Evolutionary conservation across 1,140 invertebrate species (phyloP), one percentile per base, ranked within the genome.

Genomic region (Cecropterus lyciades): DNA sequence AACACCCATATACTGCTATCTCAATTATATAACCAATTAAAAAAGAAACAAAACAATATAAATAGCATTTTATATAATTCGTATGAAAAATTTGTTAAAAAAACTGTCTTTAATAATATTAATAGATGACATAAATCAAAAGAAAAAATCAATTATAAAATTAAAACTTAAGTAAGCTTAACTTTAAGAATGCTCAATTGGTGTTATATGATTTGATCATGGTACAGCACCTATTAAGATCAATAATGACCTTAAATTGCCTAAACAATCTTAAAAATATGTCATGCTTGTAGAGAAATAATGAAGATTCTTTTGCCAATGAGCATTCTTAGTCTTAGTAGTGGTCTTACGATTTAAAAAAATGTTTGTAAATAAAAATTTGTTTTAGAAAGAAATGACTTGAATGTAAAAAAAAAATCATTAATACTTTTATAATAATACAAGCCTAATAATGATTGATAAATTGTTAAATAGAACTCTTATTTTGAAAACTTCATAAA

Each of bases 21-120:
- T n/a, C n/a, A n/a, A n/a, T n/a, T n/a, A n/a, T n/a, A n/a, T n/a
- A n/a, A n/a, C n/a, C n/a, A n/a, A n/a, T n/a, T n/a, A 17, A 3
- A 56, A 43, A 43, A 42, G 27, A 57, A 43, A 49, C 8, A 11
- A 33, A 57, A 62, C 60, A 73, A 56, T 69, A 75, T 74, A 69
- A 77, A 71, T 77, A 66, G 71, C 75, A 85, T 87, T 85, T 84
- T 84, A 88, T 87, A 88, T 87, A 89, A 87, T 91, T 85, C 77
- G 75, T 84, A 84, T 85, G 81, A 89, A 87, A 88, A 88, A 83
- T 82, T 84, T 75, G 83, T 84, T 80, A 82, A 84, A 84, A 85
- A 84, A 83, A n/a, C 49, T 89, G 87, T 89, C 85, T 91, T 91
- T 85, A 87, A 52, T 86, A 77, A 82, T 77, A 80, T 79, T 79